A percentile compares a stretch with the other conserved stretches of the same genome.
Evolutionary conservation across 2,113 vertebrate species (phyloP).

Genomic region (Protomyctophum bolini): DNA sequence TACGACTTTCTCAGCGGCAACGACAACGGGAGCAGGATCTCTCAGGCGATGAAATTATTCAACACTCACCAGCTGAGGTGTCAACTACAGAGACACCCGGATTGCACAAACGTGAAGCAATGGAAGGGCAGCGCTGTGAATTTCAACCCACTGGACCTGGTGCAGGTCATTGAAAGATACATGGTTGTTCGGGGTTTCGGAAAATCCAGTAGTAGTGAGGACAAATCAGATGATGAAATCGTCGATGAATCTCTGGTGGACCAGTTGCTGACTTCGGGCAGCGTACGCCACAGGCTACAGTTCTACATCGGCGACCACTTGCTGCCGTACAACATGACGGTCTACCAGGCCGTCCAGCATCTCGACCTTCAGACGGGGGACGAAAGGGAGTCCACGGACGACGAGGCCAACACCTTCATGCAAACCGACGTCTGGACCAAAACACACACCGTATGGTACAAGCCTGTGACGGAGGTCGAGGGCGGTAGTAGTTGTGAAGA

Average conservation of each 20-base stretch:
- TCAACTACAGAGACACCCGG: constrained; percentile 97
- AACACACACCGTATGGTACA: constrained; percentile 99
- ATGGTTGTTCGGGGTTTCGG: constrained; percentile 99
- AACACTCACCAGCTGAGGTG: constrained; percentile 99
- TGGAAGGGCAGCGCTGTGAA: constrained; percentile 99
- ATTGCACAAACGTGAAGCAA: constrained; percentile 97
- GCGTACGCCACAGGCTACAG: constrained; percentile 93
- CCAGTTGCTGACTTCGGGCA: constrained; percentile 99
- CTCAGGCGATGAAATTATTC: constrained; percentile 99
- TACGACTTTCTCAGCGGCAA: constrained; percentile 98
- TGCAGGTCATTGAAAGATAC: constrained; percentile 98
- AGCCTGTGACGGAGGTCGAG: constrained; percentile 96
- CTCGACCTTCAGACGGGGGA: constrained; percentile 97
- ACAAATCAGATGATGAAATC: constrained; percentile 98
- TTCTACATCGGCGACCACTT: constrained; percentile 98
- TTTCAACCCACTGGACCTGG: constrained; percentile 95
- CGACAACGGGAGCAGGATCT: constrained; percentile 98
- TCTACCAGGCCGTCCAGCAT: constrained; percentile 97
- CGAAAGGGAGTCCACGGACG: constrained; percentile 95
- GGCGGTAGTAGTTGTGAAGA: constrained; percentile 96
- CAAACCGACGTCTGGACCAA: constrained; percentile 99
- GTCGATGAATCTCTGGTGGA: constrained; percentile 96
- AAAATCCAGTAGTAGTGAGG: constrained; percentile 97
- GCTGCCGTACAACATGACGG: constrained; percentile 98
- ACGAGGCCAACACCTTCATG: constrained; percentile 96